Evolutionary conservation across 2,888 invertebrate genomes (phyloP).

Genomic region (Tachina lurida): DNA sequence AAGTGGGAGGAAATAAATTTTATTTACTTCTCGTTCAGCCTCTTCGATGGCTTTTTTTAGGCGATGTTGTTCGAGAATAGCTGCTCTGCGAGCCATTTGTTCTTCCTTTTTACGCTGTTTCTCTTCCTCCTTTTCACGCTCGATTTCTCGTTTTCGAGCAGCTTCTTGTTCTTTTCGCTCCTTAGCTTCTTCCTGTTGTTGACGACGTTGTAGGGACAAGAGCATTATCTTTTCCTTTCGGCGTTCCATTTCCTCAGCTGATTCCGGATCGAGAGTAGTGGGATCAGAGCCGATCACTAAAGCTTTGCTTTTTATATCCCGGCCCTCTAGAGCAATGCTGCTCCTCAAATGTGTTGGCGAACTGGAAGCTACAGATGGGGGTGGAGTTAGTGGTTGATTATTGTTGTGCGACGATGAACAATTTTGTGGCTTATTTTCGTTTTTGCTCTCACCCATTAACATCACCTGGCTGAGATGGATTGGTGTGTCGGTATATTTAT

Average conservation of each 20-base stretch:
- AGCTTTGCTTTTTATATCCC: slow-evolving; percentile 84
- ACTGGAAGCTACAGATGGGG: slow-evolving; percentile 65
- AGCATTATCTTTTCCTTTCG: slow-evolving; percentile 96
- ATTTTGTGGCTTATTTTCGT: slow-evolving; percentile 65
- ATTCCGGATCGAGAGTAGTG: slow-evolving; percentile 87
- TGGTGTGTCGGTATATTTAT: slow-evolving; percentile 81
- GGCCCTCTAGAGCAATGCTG: slow-evolving; percentile 72
- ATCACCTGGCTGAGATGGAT: slow-evolving; percentile 79
- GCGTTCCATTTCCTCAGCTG: slow-evolving; percentile 94
- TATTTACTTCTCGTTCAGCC: slow-evolving; percentile 90
- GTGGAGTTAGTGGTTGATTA: slow-evolving; percentile 68
- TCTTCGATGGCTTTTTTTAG: slow-evolving; percentile 96
- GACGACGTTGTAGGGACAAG: slow-evolving; percentile 93
- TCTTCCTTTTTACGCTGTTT: slow-evolving; percentile 90
- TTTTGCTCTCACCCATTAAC: slow-evolving; percentile 71
- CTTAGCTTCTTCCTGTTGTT: slow-evolving; percentile 94
- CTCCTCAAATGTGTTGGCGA: slow-evolving; percentile 68
- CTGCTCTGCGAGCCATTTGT: slow-evolving; percentile 92
- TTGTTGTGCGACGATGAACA: slow-evolving; percentile 55
- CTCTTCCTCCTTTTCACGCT: slow-evolving; percentile 90
- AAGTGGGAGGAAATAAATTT: not conserved
- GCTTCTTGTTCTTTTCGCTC: slow-evolving; percentile 92
- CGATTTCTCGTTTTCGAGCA: slow-evolving; percentile 89
- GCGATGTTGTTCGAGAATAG: slow-evolving; percentile 96
- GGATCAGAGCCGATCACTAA: slow-evolving; percentile 88